A percentile compares a stretch with the other conserved stretches of the same genome.
Conservation (phyloP, 2,113 vertebrate genomes). For the Egretta garzetta region DNA sequence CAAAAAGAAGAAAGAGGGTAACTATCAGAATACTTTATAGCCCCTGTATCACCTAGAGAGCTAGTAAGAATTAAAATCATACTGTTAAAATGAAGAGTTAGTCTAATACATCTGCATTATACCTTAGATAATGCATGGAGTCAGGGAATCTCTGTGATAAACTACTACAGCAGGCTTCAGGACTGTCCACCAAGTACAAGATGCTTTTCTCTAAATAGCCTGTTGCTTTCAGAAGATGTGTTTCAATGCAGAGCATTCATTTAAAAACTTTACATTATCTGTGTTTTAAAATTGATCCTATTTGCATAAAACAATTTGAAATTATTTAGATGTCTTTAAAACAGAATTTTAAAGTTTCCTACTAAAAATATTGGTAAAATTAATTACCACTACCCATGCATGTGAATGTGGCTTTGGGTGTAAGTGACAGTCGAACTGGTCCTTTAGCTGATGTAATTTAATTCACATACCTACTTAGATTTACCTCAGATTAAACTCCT, state of each 20-base stretch:
- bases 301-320: background rate
- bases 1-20: conserved; percentile 94
- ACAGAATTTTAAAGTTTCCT: background rate
- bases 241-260: background rate
- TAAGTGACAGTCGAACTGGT: background rate
- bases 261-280: background rate
- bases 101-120: background rate
- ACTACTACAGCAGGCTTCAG: background rate
- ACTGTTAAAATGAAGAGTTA: background rate
- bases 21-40: conserved; percentile 18
- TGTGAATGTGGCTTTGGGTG: background rate
- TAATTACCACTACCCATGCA: background rate
- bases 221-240: background rate
- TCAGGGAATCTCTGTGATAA: background rate
- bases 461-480: background rate
- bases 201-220: background rate
- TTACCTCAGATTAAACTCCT: background rate
- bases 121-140: background rate
- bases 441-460: background rate
- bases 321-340: background rate
- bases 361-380: background rate
- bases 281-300: background rate
- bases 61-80: background rate
- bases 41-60: background rate
- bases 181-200: background rate